Percentiles rank a stretch among this genome's conserved stretches.
Evolutionary conservation across 1,140 invertebrate species (phyloP).

Genomic region (Aphelenchoides besseyi): DNA sequence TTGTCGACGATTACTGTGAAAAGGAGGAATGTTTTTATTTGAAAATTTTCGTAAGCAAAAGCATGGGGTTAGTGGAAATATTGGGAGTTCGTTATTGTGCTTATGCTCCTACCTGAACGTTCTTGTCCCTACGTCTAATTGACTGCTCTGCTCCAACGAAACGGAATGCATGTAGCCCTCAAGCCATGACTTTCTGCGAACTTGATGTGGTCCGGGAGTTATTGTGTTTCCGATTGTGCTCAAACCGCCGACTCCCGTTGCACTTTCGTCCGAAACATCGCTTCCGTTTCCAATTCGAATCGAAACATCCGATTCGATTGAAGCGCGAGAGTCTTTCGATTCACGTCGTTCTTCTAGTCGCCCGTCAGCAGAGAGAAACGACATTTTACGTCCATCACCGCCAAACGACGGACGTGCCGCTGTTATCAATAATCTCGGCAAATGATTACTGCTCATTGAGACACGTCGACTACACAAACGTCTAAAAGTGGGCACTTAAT

Average conservation of each 20-base stretch:
- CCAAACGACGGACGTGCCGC: constrained; percentile 57
- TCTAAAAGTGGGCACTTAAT: constrained; percentile 16
- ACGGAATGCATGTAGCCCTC: constrained; percentile 53
- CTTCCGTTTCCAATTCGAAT: constrained; percentile 58
- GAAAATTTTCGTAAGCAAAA: neutral
- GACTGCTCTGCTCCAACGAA: constrained; percentile 50
- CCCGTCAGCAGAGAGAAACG: constrained; percentile 53
- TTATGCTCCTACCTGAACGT: neutral
- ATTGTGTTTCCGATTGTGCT: neutral
- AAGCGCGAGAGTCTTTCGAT: constrained; percentile 54
- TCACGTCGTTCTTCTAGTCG: constrained; percentile 34
- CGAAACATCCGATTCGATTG: constrained; percentile 59
- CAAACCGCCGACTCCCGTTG: constrained; percentile 16
- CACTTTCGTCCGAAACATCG: constrained; percentile 59
- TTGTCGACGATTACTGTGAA: constrained; percentile 18
- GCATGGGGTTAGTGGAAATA: neutral
- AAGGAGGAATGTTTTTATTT: neutral
- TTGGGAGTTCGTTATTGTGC: constrained; percentile 3
- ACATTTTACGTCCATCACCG: constrained; percentile 57
- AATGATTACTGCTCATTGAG: constrained; percentile 53
- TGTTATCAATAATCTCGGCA: constrained; percentile 60
- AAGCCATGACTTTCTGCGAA: constrained; percentile 55
- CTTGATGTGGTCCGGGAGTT: neutral
- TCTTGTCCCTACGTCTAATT: neutral
- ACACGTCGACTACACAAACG: constrained; percentile 55